Base-by-base conservation (phyloP, 2,113 vertebrate species). In the Ifrita kowaldi region DNA sequence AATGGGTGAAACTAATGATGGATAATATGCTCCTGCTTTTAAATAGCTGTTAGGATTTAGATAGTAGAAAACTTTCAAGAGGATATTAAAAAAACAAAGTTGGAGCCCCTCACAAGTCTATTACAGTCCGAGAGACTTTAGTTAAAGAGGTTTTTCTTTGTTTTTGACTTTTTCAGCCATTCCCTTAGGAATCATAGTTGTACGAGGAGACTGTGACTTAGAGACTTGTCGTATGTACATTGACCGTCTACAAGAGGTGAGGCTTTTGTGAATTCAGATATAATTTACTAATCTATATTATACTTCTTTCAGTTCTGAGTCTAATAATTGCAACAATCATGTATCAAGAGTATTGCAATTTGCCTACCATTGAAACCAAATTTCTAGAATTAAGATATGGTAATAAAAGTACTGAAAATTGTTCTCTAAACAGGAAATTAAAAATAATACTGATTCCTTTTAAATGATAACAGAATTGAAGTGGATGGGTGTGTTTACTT, bases 161-260 rank as follows among this genome's bases (percentile, higher is more conserved):
- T 35, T 87, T 95, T 81, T 89, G 47, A 60, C 55, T 89, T 91
- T 85, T 77, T 11, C 95, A 99, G 99, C 99, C 44, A 99, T 99
- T 91, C 99, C 99, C 4, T 97, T 99, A 41, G 99, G 99, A 93
- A 99, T 99, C 69, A 98, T 99, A 91, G 99, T 99, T 93, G 98
- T 99, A 79, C 98, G 99, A 79, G 99, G 99, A 80, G 99, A 99
- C 96, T 99, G 99, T 96, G 99, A 99, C 94, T 98, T 99, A 98
- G 99, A 99, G 97, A 99, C 99, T 13, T 99, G 99, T 97, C 98
- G 99, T 87, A 99, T 99, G 96, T 99, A 99, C 93, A 99, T 99
- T 60, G 99, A 99, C 96, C 98, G 99, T 81, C 97, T 99, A 16
- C 99, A 99, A 71, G 99, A 99, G 99, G 99, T 98, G 82, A 98